These are phyloP conservation scores for Eilema depressum DNA, from an alignment of 2,888 invertebrate genomes.

Conservation along the genomic window DNA sequence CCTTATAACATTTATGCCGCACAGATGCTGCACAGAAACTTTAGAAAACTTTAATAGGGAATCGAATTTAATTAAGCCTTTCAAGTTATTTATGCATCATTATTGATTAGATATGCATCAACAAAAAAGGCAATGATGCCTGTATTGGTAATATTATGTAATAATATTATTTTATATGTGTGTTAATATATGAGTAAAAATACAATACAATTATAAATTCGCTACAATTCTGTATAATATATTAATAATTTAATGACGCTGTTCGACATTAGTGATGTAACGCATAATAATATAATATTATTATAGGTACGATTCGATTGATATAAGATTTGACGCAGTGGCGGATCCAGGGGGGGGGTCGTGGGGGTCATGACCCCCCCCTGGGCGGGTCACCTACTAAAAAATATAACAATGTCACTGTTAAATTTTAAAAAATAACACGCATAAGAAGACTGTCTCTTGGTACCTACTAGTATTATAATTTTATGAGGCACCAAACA, in stretches of 20 bases:
- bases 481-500: too few relatives aligned
- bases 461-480: too few relatives aligned
- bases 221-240: conserved; percentile 3
- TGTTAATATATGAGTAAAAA: neutral
- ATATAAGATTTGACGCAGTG: conserved; percentile 1
- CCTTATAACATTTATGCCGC: too few relatives aligned
- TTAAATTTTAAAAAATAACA: too few relatives aligned
- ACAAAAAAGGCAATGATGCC: neutral
- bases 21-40: too few relatives aligned
- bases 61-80: too few relatives aligned
- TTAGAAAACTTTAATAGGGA: too few relatives aligned
- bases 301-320: neutral
- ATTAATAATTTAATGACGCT: neutral
- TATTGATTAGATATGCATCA: neutral
- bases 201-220: neutral
- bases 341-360: too few relatives aligned
- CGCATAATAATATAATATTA: neutral
- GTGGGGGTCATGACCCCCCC: too few relatives aligned
- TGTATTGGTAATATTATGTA: neutral
- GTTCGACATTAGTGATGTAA: neutral
- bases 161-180: neutral
- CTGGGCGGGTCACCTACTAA: too few relatives aligned
- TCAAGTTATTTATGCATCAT: neutral
- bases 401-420: too few relatives aligned
- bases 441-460: too few relatives aligned